Conservation (phyloP, 2,797 vertebrate genomes). For the Numenius phaeopus region DNA sequence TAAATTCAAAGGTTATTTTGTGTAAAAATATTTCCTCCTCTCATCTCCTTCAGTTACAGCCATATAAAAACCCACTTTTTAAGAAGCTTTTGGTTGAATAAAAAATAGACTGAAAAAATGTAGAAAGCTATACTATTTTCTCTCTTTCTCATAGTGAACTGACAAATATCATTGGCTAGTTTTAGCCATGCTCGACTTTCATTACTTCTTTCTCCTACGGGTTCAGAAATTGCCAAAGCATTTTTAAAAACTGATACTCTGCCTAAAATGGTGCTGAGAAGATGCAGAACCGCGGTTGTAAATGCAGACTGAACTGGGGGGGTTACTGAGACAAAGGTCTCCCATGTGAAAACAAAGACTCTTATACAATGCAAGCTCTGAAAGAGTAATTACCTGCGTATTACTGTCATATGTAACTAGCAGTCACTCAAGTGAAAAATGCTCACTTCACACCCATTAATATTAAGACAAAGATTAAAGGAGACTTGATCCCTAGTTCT, state of each 20-base stretch:
- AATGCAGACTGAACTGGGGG: background rate
- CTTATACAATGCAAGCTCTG: background rate
- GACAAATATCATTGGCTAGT: background rate
- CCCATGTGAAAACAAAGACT: background rate
- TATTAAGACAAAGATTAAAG: background rate
- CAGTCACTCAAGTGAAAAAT: background rate
- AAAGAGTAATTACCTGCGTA: background rate
- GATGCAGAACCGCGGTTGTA: rapidly evolving
- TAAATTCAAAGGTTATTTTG: background rate
- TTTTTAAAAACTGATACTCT: background rate
- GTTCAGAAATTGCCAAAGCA: background rate
- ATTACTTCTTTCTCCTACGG: background rate
- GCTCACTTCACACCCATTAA: background rate
- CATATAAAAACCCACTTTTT: background rate
- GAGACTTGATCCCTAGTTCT: background rate
- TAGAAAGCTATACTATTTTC: background rate
- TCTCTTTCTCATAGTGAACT: background rate
- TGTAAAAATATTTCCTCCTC: background rate
- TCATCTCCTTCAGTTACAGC: background rate
- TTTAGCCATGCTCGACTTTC: background rate
- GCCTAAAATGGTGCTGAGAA: background rate
- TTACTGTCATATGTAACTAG: background rate
- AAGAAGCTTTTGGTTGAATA: background rate
- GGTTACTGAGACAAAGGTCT: background rate
- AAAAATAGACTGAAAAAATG: background rate